Base-by-base conservation (phyloP, 1,140 invertebrate species). In the Mya arenaria region DNA sequence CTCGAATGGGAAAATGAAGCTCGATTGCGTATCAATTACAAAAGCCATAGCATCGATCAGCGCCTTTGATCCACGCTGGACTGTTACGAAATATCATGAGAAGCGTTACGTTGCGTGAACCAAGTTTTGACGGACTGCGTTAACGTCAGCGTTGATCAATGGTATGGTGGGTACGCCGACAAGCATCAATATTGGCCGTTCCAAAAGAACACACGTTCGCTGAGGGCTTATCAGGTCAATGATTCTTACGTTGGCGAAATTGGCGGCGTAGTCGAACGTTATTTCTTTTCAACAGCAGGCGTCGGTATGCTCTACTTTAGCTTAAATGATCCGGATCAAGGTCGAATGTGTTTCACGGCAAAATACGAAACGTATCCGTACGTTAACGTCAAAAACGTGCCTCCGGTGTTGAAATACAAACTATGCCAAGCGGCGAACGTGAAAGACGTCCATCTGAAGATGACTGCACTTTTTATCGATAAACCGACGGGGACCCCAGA, bases 401-500 rank as follows among this genome's bases (percentile, higher is more conserved):
- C 80, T 10, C 88, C 89, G 8, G 28, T 48, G 10, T 66, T 92
- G n/a, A 85, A 83, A 8, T 92, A 92, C 77, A 85, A 77, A 5
- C 82, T 91, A 10, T 90, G 88, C 55, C 56, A 68, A 10, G 85
- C 84, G 13, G 56, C 41, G 5, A 83, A 89, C 69, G 79, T 89
- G 17, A 83, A 65, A 37, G 72, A 56, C 13, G 78, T 91, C n/a
- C 90, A 89, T 79, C 52, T 83, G 34, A 86, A 80, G 25, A 88
- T 88, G 86, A 39, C 82, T 5, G 72, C 82, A 3, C 58, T 41
- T 6, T 89, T 88, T 62, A 82, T 88, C 19, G 62, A 78, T 32
- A 87, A 78, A 17, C 91, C 92, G 32, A 63, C 30, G n/a, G 87
- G 66, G 32, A 92, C 94, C 68, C 97, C 97, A 0, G 95, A 97